phyloP scores from a whole-genome alignment of 2,113 vertebrate species.

The Dicerorhinus sumatrensis region DNA sequence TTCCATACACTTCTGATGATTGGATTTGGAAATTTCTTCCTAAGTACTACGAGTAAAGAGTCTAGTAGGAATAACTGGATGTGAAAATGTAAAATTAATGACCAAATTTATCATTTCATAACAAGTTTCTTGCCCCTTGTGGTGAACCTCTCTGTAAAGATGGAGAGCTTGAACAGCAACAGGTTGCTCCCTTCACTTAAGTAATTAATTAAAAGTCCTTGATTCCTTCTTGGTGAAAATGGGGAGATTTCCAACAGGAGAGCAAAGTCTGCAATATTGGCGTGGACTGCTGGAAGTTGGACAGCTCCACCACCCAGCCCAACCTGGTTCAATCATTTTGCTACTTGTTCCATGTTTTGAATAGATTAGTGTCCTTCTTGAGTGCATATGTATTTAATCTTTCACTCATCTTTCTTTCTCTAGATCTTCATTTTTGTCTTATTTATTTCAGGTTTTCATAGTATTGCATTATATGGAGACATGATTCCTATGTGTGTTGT shows the following conservation, averaged over 20 bases:
- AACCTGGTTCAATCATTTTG: background rate
- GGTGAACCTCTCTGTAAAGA: background rate
- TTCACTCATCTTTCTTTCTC: background rate
- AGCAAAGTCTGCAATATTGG: background rate
- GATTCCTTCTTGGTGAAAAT: background rate
- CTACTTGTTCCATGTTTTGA: background rate
- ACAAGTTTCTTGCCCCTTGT: background rate
- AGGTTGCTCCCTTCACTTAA: background rate
- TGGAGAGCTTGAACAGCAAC: background rate
- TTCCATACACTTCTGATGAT: background rate
- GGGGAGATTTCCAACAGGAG: background rate
- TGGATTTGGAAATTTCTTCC: background rate
- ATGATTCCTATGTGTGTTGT: background rate
- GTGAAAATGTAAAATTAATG: constrained; percentile 36
- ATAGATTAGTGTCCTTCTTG: background rate
- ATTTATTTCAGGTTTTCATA: background rate
- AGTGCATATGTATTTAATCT: background rate
- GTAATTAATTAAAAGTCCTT: background rate
- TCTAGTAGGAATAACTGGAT: background rate
- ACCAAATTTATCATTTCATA: background rate
- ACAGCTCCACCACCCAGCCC: background rate
- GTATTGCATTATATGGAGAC: background rate
- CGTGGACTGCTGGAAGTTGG: background rate
- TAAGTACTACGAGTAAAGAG: background rate
- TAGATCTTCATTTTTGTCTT: constrained; percentile 25